A percentile compares a stretch with the other conserved stretches of the same genome.
Conservation (phyloP, 2,113 vertebrate species). For the Alosa alosa region DNA sequence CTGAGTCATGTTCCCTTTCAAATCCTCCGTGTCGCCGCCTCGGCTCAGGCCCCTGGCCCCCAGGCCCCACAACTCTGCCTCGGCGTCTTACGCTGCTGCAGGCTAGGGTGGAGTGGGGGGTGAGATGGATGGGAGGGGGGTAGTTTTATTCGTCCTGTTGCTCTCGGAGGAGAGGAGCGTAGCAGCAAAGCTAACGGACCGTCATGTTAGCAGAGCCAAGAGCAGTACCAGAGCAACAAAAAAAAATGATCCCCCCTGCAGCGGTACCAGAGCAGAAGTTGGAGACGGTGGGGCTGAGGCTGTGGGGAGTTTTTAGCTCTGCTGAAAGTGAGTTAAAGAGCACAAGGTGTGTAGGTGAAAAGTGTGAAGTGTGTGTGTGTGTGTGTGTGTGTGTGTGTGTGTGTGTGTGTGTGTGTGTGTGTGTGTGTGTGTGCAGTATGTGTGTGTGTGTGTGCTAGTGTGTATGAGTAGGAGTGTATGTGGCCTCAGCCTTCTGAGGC, state of each 20-base stretch:
- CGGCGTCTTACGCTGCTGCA: neutral
- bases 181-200: too few species aligned
- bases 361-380: neutral
- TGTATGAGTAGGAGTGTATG: neutral
- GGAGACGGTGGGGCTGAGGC: too few species aligned
- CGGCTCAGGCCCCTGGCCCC: neutral
- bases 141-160: neutral
- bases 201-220: too few species aligned
- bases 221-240: too few species aligned
- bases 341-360: constrained; percentile 31
- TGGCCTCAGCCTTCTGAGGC: neutral
- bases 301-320: too few species aligned
- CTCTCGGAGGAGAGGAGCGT: neutral
- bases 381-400: neutral
- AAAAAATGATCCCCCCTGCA: too few species aligned
- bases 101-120: neutral
- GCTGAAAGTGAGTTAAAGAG: neutral
- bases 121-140: constrained; percentile 25
- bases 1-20: constrained; percentile 29
- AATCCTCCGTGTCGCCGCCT: neutral
- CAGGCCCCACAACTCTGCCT: neutral
- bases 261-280: too few species aligned
- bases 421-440: neutral
- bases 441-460: too few species aligned
- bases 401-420: neutral